Base-by-base conservation (phyloP, 2,113 vertebrate species). In the Rutilus rutilus region DNA sequence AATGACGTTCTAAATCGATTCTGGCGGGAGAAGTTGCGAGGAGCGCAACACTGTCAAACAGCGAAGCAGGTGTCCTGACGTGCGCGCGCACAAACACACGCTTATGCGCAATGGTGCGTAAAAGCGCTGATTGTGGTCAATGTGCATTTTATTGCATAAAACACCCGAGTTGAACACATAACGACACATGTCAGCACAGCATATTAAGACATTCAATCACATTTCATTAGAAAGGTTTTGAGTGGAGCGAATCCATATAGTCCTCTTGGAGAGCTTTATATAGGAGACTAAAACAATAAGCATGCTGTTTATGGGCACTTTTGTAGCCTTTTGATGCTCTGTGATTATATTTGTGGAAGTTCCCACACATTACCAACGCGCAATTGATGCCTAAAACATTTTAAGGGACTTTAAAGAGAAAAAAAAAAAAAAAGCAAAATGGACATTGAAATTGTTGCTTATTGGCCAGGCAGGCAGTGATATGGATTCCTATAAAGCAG, bases 71-170 rank as follows among this genome's bases (percentile, higher is more conserved):
- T 54, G 47, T 54, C 75, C 60, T 11, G n/a, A 10, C n/a, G 17
- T 17, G 45, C 15, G 50, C 27, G 50, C 76, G 21, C 52, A 17
- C 45, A 0, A 25, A 12, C 74, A 15, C 45, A 57, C 52, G 50
- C 4, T 45, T 62, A 39, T 64, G 17, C 2, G 27, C 57, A 75
- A 62, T 42, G 33, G 69, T 59, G 50, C 19, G 21, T 69, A 67
- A 81, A 85, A 81, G 50, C 5, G 47, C 83, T 67, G 59, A 81
- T 27, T 50, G 39, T 36, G 57, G 62, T 71, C 33, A 52, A 71
- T 33, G 12, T 59, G 0, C 1, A 8, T 42, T 84, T 50, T 80
- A n/a, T 80, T 10, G 36, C 30, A 67, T 33, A 4, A 30, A 54
- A 71, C 8, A 19, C 36, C 5, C 5, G 27, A 54, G 8, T 36